Conservation (phyloP, 2,113 vertebrate genomes). For the Psammodynastes pulverulentus region DNA sequence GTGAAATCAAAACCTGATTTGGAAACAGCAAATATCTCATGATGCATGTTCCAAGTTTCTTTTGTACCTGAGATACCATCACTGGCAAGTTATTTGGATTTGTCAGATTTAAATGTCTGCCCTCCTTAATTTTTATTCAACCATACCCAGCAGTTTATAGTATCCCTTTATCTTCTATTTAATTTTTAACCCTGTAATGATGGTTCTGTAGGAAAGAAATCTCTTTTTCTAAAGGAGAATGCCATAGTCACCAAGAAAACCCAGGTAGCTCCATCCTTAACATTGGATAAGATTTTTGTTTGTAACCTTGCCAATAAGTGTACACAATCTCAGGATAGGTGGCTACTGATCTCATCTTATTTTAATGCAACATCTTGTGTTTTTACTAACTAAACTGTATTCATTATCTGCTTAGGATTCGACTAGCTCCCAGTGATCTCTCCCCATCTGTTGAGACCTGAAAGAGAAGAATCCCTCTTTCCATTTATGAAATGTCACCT, state of each 20-base stretch:
- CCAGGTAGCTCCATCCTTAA: not conserved
- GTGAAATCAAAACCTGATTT: not conserved
- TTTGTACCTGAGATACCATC: conserved; percentile 3
- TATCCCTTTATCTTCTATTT: not conserved
- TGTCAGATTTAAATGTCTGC: not conserved
- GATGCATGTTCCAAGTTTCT: not conserved
- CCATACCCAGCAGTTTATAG: not conserved
- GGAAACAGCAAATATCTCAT: not conserved
- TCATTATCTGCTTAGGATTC: not conserved
- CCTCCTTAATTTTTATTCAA: not conserved
- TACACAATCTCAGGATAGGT: not conserved
- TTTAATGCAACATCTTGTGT: not conserved
- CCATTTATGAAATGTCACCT: not conserved
- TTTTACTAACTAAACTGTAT: not conserved
- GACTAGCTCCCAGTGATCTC: not conserved
- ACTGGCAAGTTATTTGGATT: not conserved
- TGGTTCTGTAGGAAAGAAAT: not conserved
- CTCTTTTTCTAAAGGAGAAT: not conserved
- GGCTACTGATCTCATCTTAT: not conserved
- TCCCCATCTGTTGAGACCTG: not conserved
- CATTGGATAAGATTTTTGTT: not conserved
- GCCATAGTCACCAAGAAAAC: not conserved
- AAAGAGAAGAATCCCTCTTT: not conserved
- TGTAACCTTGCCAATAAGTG: not conserved
- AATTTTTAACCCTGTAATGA: not conserved